Evolutionary conservation across 2,888 invertebrate species (phyloP), one percentile per base, ranked within the genome.

Genomic region (Agrotis puta): DNA sequence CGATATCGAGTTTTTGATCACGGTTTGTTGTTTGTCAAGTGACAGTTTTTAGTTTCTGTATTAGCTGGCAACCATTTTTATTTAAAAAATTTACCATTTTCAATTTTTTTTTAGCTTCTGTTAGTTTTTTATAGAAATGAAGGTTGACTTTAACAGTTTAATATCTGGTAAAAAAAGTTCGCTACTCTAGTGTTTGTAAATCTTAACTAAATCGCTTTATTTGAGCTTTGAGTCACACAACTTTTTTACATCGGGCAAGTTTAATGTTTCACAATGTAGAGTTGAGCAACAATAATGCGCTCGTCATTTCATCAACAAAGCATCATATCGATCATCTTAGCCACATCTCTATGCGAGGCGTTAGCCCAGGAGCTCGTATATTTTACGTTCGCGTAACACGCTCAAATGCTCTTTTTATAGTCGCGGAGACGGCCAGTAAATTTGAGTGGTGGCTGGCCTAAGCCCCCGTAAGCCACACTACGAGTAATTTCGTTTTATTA

Each of bases 401-500:
- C 85, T 87, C 85, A 85, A 91, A 92, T 84, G 88, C 85, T 87
- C 88, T 89, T 92, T 93, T 94, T 93, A 94, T 92, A 89, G 92
- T 85, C 87, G 79, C 79, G 79, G 88, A 92, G 91, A 90, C 89
- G 90, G 85, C 90, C 88, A 88, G 91, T 92, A 91, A 93, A 93
- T 92, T 92, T 90, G 89, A 93, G 91, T 90, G 90, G 87, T 87
- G 82, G 88, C 88, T 84, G 86, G 76, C 85, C 86, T 91, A 87
- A 92, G 91, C 89, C 83, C 78, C 81, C 72, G 84, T 89, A 85
- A 91, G 90, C 90, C 77, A 74, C 80, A 80, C 81, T 79, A 86
- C 84, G 88, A 80, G 92, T 91, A 90, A 93, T 93, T 92, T 89
- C 89, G 88, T 92, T 93, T 93, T 93, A 94, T 94, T 92, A 93